Evolutionary conservation across 2,113 vertebrate genomes (phyloP).

Genomic region (Sylvia atricapilla): DNA sequence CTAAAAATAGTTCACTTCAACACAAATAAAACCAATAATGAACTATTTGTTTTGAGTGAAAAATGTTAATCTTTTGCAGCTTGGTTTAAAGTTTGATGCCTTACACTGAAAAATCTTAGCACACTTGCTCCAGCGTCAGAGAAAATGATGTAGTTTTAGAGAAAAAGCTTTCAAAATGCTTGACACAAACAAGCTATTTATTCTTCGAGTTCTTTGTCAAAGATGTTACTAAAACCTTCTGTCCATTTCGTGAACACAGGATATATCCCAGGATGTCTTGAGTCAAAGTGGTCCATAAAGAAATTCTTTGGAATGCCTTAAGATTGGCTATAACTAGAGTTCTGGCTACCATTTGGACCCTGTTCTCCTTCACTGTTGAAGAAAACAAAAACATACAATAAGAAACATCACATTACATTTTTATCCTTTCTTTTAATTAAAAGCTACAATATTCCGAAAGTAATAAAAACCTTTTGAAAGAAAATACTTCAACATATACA

Average conservation of each 20-base stretch:
- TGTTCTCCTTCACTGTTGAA: conserved; percentile 92
- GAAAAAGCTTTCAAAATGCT: conserved; percentile 75
- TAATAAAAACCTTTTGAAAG: background rate
- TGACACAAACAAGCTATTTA: conserved; percentile 79
- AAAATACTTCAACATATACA: background rate
- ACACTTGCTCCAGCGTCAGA: conserved; percentile 66
- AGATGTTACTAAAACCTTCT: conserved; percentile 71
- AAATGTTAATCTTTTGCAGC: conserved; percentile 28
- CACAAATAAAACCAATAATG: conserved; percentile 20
- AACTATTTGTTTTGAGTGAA: conserved; percentile 17
- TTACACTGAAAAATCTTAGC: conserved; percentile 60
- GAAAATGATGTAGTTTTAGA: conserved; percentile 68
- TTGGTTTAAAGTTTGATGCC: conserved; percentile 51
- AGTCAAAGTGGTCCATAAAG: conserved; percentile 77
- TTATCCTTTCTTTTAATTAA: background rate
- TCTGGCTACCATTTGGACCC: conserved; percentile 98
- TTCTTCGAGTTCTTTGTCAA: conserved; percentile 73
- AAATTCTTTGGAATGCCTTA: conserved; percentile 82
- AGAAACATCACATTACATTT: background rate
- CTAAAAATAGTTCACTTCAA: conserved; percentile 24
- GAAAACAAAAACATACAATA: conserved; percentile 20
- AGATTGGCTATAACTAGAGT: conserved; percentile 96
- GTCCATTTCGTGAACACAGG: conserved; percentile 63
- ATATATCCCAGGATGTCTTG: conserved; percentile 66
- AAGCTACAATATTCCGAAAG: background rate